Evolutionary conservation across 2,797 vertebrate species (phyloP), one percentile per base, ranked within the genome.

Genomic region (Sebastiscus albofasciatus): DNA sequence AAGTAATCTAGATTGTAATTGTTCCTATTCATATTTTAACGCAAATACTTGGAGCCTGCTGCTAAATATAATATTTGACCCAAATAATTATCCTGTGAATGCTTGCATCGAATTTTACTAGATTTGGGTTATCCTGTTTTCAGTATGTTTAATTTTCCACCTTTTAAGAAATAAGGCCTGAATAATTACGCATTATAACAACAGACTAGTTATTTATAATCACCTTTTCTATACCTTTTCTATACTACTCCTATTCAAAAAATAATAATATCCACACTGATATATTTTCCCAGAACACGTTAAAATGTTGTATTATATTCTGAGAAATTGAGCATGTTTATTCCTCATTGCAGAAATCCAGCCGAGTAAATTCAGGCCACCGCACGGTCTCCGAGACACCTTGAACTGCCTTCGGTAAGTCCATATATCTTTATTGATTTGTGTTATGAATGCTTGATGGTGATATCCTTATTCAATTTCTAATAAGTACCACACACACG

Each of bases 401-500:
- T 85, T 90, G 86, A 86, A 81, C 89, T 82, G 91, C 88, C 87
- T 82, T 83, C 87, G 95, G 96, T 96, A 90, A 96, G 96, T 94
- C 86, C 84, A 95, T 90, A 91, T 87, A 90, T 94, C 90, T 90
- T 92, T 93, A 94, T 94, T 94, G 93, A 94, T 95, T 93, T 93
- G 82, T 91, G 87, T 91, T 91, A 89, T 94, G 91, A 93, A 89
- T 87, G 80, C 86, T 93, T 90, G 89, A 92, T 92, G 92, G 89
- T 91, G 86, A 93, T 93, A 93, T 93, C 90, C 92, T 94, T 94
- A 93, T 95, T 95, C 89, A 88, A 90, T 93, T 92, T 91, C 90
- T 93, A 94, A 94, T 94, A 93, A 93, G 87, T 89, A 87, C 62
- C 81, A 71, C 81, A 86, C 89, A 86, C 89, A 93, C 89, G 89